Conservation (phyloP, 2,888 invertebrate genomes). For the Hetaerina titia region DNA sequence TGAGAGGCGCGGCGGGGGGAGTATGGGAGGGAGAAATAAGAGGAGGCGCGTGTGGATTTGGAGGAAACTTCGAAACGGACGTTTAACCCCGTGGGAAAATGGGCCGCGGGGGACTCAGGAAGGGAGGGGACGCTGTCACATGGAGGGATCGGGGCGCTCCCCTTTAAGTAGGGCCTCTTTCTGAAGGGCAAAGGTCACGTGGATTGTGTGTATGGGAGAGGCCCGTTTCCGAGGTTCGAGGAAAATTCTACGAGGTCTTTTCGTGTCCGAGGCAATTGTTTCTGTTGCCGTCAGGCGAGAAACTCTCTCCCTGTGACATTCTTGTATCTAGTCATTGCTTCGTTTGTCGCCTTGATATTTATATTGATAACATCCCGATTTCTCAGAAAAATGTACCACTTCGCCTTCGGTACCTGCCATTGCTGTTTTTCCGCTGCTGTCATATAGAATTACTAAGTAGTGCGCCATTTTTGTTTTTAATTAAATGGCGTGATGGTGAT, state of each 20-base stretch:
- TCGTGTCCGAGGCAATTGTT: conserved; percentile 2
- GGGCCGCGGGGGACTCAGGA: not conserved
- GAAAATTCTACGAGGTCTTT: not conserved
- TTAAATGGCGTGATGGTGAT: too few relatives aligned
- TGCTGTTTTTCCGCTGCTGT: not conserved
- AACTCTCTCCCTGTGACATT: not conserved
- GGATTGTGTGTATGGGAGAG: not conserved
- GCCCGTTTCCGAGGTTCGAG: not conserved
- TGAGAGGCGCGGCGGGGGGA: not conserved
- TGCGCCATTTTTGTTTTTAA: too few relatives aligned
- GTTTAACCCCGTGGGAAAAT: not conserved
- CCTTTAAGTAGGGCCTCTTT: not conserved
- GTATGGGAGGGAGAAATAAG: not conserved
- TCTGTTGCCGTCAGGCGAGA: not conserved
- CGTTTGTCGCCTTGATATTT: not conserved
- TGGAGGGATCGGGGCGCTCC: not conserved
- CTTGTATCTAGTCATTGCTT: not conserved
- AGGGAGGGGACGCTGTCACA: not conserved
- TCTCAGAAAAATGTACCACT: not conserved
- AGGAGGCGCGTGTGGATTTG: not conserved
- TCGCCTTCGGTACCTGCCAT: not conserved
- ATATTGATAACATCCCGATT: not conserved
- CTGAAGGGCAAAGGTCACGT: conserved; percentile 7
- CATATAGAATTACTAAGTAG: too few relatives aligned
- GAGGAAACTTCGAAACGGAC: not conserved